Evolutionary conservation across 1,140 invertebrate genomes (phyloP), one percentile per base, ranked within the genome.

Genomic region (Papilio glaucus): DNA sequence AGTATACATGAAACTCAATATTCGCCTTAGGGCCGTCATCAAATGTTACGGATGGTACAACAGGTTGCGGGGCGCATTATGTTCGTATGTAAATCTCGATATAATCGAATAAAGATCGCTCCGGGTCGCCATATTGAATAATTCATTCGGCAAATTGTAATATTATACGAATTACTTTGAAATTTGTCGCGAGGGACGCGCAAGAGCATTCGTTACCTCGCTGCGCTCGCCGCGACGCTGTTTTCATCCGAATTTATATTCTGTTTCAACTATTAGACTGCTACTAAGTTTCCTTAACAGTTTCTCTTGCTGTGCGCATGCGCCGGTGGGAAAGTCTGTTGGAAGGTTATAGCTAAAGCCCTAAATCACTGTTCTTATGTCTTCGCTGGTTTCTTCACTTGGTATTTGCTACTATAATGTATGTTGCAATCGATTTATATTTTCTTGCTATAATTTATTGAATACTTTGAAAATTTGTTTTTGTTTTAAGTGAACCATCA

Each of bases 131-230:
- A 85, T 81, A 81, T 84, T 91, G 87, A 85, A 91, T 91, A 81
- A 91, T 91, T 89, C 87, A 91, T 85, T 68, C 71, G 76, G 81
- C 84, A 88, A 89, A 91, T 88, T 88, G 87, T 91, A 87, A 86
- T 89, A 87, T 91, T 88, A 91, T 88, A 85, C 89, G 82, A 78
- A 83, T 82, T 84, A 83, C 85, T 80, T 84, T 80, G 84, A 81
- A 78, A 84, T 84, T 86, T 84, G 85, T 86, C 87, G 80, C 76
- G 57, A 65, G 39, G 49, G 71, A 76, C 76, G 74, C 79, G 78
- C 72, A 57, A 63, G 76, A 53, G 77, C 79, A 78, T 79, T 74
- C 72, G 72, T 82, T 79, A 81, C 29, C 15, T 15, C 78, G 77
- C 77, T 76, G 71, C 74, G 71, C 68, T 78, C n/a, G n/a, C 10